Base-by-base conservation (phyloP, 92 coral and sea anemone species). In the Nematostella vectensis region DNA sequence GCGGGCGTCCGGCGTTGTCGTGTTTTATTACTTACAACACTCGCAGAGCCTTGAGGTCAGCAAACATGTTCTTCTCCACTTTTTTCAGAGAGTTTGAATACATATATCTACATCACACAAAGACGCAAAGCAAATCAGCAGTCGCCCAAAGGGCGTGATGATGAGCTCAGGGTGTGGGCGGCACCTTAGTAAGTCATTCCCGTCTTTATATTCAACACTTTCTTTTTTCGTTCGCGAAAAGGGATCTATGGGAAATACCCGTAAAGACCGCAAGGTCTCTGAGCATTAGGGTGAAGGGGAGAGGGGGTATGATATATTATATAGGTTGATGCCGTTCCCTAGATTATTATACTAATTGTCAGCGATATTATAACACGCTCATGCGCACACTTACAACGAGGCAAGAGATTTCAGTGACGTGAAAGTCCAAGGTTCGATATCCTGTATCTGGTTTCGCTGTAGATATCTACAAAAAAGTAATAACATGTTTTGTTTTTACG, bases 11-110 rank as follows among this genome's bases (percentile, higher is more conserved):
- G n/a, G n/a, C n/a, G n/a, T n/a, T n/a, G n/a, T n/a, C n/a, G n/a
- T n/a, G n/a, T n/a, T n/a, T n/a, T n/a, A n/a, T n/a, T 50, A 37
- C 87, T 72, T 67, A 79, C 87, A 79, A 61, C 29, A 79, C 75
- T 6, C 63, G 63, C 2, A 79, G 87, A 15, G 47, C 47, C 30
- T 67, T 48, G 27, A 79, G 57, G 16, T 76, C 80, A 52, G 68
- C 81, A 37, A 79, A 79, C 30, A 67, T 36, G 49, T 67, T 67
- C 20, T 62, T 57, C 11, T 66, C 47, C 9, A 79, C 47, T 28
- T 40, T 33, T 30, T 59, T 19, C 55, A 79, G 54, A 2, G 57
- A 50, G 58, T 79, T 79, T 24, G 87, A 73, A 17, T 79, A 79
- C 58, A 79, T 51, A 47, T 73, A 73, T 59, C 87, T 79, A 55